These are phyloP conservation scores for Anniella stebbinsi DNA, from an alignment of 2,797 vertebrate species.

Conservation along the genomic window DNA sequence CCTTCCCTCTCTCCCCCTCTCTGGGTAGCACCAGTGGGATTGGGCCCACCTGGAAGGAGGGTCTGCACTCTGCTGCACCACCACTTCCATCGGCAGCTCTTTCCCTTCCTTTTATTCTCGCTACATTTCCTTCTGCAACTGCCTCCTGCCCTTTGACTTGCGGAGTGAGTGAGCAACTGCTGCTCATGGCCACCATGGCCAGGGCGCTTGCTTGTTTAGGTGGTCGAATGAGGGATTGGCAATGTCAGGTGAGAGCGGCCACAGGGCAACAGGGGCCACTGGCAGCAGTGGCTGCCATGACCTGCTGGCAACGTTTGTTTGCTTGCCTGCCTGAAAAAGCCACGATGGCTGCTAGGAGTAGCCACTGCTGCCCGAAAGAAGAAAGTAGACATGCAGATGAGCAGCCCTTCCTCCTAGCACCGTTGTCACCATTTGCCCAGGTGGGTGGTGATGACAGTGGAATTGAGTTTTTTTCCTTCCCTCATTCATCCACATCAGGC, in stretches of 20 bases:
- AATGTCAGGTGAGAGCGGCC: too few species aligned
- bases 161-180: background rate
- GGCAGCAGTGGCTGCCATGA: background rate
- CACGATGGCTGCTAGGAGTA: background rate
- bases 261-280: background rate
- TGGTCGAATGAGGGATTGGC: background rate
- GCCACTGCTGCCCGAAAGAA: background rate
- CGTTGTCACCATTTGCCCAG: background rate
- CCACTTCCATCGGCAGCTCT: too few species aligned
- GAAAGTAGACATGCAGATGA: background rate
- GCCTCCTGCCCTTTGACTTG: background rate
- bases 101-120: background rate
- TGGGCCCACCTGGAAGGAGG: background rate
- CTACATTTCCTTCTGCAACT: background rate
- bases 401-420: background rate
- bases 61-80: background rate
- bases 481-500: background rate
- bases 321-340: background rate
- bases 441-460: background rate
- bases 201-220: background rate
- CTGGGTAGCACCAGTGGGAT: background rate
- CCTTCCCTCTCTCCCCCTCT: background rate
- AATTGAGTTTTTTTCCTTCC: background rate
- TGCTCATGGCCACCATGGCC: background rate
- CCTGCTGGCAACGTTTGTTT: background rate